Base-by-base conservation (phyloP, 92 coral and sea anemone species). In the Porites lobata region DNA sequence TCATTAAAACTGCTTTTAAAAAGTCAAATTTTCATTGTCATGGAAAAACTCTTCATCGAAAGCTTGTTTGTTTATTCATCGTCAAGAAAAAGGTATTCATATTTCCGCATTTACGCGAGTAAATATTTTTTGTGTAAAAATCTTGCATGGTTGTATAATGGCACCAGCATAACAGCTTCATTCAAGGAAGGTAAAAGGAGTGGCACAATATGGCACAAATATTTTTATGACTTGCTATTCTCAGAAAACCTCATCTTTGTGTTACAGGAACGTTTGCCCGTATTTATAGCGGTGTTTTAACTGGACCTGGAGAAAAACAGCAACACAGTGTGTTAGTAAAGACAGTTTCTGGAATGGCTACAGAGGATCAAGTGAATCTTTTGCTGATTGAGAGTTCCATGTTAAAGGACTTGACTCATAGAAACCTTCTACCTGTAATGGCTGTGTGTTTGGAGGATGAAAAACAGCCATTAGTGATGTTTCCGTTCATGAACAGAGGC, bases 361-460 rank as follows among this genome's bases (percentile, higher is more conserved):
- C 99, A 4, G 57, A 92, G 8, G 98, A 97, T 64, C 99, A 97
- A 83, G 95, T 95, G 8, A 97, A 93, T 62, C 93, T 97, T 3
- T 90, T 97, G 88, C 69, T 97, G 86, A 96, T 96, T 58, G 99
- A 97, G 75, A 91, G 98, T 63, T 95, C 98, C 53, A 92, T 95
- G 93, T 82, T 97, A 76, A 93, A 96, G 62, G 99, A 96, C 56
- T 80, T 97, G 22, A 97, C 98, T n/a, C 99, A 97, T 76, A 94
- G 81, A 75, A 97, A 97, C 83, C 93, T 97, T n/a, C 80, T 94
- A 32, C 98, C 99, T 3, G 93, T 97, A 17, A 81, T 88, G 92
- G 91, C 96, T 11, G 99, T 95, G 18, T 97, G 99, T 76, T 78
- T 95, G 1, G 98, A 94, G 56, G 99, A 97, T 24, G 91, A 87